Conservation (phyloP, 2,797 vertebrate genomes). For the Lepilemur ruficaudatus region DNA sequence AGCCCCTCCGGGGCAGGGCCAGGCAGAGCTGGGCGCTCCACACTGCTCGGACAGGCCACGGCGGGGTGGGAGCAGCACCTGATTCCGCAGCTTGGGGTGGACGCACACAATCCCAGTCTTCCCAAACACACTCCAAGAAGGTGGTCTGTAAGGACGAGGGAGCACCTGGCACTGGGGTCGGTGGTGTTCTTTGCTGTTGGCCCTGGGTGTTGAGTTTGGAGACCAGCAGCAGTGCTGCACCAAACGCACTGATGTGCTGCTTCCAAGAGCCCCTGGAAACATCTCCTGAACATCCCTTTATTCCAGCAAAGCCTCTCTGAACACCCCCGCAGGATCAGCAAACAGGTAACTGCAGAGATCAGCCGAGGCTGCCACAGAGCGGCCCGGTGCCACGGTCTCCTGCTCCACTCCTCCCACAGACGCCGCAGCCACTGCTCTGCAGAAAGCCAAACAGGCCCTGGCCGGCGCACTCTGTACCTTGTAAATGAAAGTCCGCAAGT, state of each 20-base stretch:
- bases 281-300: background rate
- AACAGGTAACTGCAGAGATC: fast-evolving
- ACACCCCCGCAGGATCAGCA: background rate
- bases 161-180: fast-evolving
- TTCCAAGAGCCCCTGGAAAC: no score
- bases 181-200: background rate
- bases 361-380: background rate
- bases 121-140: background rate
- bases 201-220: fast-evolving
- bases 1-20: background rate
- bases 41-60: fast-evolving
- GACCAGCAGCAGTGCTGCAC: fast-evolving
- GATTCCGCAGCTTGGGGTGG: fast-evolving
- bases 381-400: background rate
- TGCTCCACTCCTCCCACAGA: background rate
- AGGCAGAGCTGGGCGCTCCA: fast-evolving
- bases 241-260: background rate
- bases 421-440: no score
- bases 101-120: background rate
- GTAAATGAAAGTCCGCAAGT: conserved; percentile 78
- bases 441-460: fast-evolving
- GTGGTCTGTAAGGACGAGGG: background rate
- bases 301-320: background rate
- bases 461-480: conserved; percentile 65
- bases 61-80: fast-evolving